These are phyloP conservation scores for Ormia ochracea DNA, from an alignment of 2,888 invertebrate species.

Conservation along the genomic window DNA sequence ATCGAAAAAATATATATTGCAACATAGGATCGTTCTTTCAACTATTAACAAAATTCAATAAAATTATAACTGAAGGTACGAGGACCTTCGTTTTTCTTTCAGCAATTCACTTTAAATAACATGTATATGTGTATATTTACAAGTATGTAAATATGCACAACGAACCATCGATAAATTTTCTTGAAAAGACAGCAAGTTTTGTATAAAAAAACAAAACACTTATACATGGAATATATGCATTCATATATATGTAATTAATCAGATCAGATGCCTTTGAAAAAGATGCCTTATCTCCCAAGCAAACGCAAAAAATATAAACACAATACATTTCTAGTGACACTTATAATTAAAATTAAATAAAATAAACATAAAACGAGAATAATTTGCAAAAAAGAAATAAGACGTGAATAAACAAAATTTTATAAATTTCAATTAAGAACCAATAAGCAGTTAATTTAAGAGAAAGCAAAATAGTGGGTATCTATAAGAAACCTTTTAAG, in stretches of 20 bases:
- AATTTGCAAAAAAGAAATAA: conserved; percentile 25
- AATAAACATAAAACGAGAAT: conserved; percentile 8
- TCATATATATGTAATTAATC: too few species aligned
- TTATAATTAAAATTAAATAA: conserved; percentile 39
- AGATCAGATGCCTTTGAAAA: conserved; percentile 75
- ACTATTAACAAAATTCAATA: too few species aligned
- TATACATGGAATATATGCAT: conserved; percentile 41
- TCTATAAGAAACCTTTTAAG: background rate
- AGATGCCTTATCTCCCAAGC: conserved; percentile 73
- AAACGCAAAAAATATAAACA: conserved; percentile 29
- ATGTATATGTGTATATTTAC: background rate
- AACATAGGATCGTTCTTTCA: too few species aligned
- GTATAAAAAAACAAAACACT: conserved; percentile 34
- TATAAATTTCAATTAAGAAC: conserved; percentile 34
- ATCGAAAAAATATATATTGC: too few species aligned
- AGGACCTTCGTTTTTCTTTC: too few species aligned
- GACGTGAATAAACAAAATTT: conserved; percentile 44
- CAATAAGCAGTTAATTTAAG: conserved; percentile 31
- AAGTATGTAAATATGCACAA: conserved; percentile 33
- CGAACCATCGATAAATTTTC: conserved; percentile 19
- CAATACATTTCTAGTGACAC: conserved; percentile 29
- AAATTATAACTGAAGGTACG: too few species aligned
- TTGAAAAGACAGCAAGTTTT: conserved; percentile 20
- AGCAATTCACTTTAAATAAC: too few species aligned
- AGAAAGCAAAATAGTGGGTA: conserved; percentile 1